Evolutionary conservation across 2,113 vertebrate species (phyloP).

Genomic region (Donacobius atricapilla): DNA sequence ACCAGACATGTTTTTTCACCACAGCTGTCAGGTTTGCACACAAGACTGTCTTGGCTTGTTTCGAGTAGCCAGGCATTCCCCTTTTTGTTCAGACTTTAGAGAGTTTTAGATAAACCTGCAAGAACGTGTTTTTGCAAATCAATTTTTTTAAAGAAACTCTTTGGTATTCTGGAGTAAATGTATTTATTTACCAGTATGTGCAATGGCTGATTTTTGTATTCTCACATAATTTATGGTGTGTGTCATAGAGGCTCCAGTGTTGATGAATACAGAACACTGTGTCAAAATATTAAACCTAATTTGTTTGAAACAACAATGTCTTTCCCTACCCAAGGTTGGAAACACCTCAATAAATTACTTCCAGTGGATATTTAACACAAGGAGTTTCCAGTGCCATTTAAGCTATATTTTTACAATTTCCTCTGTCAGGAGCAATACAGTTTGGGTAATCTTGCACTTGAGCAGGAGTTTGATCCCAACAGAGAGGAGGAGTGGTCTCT

Average conservation of each 20-base stretch:
- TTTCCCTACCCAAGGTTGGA: background rate
- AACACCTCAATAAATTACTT: background rate
- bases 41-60: slow-evolving; percentile 70
- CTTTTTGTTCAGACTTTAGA: slow-evolving; percentile 70
- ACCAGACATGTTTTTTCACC: slow-evolving; percentile 57
- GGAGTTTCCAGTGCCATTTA: background rate
- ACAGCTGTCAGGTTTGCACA: slow-evolving; percentile 78
- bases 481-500: background rate
- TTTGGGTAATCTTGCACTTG: background rate
- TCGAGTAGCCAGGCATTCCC: slow-evolving; percentile 69
- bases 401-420: background rate
- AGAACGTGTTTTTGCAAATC: slow-evolving; percentile 79
- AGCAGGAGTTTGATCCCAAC: background rate
- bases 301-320: slow-evolving; percentile 51
- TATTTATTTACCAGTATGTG: slow-evolving; percentile 75
- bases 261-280: slow-evolving; percentile 74
- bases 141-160: slow-evolving; percentile 72
- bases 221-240: slow-evolving; percentile 76
- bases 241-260: slow-evolving; percentile 75
- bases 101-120: slow-evolving; percentile 78
- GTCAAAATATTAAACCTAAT: slow-evolving; percentile 77
- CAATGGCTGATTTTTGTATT: slow-evolving; percentile 74
- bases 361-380: background rate
- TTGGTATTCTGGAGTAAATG: slow-evolving; percentile 70
- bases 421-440: background rate